phyloP scores from a whole-genome alignment of 2,113 vertebrate genomes.

The Phodopus roborovskii region DNA sequence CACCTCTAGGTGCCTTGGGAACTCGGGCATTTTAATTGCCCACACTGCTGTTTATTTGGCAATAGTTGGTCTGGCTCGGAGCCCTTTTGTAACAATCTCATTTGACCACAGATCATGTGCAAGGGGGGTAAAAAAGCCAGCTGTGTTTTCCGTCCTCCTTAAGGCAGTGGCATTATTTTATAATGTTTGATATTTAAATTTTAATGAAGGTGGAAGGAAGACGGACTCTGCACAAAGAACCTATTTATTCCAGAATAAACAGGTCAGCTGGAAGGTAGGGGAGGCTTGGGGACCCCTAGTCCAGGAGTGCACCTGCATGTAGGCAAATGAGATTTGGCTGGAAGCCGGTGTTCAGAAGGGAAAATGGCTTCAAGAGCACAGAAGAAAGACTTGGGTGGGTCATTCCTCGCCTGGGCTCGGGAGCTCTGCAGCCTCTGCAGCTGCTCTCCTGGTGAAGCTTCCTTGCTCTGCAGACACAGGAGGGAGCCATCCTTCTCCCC shows the following conservation, averaged over 20 bases:
- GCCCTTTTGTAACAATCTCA: slow-evolving; percentile 42
- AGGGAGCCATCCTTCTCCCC: slow-evolving; percentile 69
- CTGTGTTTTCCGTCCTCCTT: background rate
- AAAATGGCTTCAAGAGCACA: background rate
- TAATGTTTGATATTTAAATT: slow-evolving; percentile 77
- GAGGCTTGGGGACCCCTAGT: background rate
- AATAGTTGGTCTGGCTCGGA: slow-evolving; percentile 65
- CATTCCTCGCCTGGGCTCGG: background rate
- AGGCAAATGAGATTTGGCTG: background rate
- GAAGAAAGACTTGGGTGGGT: background rate
- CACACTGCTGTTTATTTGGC: slow-evolving; percentile 62
- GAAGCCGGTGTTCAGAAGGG: background rate
- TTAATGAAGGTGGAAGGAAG: slow-evolving; percentile 70
- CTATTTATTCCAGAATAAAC: slow-evolving; percentile 24
- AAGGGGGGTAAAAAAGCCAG: background rate
- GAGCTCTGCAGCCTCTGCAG: background rate
- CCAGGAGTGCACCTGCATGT: background rate
- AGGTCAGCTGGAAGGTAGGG: slow-evolving; percentile 42
- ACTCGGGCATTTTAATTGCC: slow-evolving; percentile 79
- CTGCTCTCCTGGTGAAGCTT: background rate
- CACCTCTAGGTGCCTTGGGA: slow-evolving; percentile 70
- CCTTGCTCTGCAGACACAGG: background rate
- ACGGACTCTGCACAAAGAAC: background rate
- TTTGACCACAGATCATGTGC: slow-evolving; percentile 77
- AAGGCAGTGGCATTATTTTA: slow-evolving; percentile 70